Conservation (phyloP, 2,113 vertebrate genomes). For the Hippocampus comes region DNA sequence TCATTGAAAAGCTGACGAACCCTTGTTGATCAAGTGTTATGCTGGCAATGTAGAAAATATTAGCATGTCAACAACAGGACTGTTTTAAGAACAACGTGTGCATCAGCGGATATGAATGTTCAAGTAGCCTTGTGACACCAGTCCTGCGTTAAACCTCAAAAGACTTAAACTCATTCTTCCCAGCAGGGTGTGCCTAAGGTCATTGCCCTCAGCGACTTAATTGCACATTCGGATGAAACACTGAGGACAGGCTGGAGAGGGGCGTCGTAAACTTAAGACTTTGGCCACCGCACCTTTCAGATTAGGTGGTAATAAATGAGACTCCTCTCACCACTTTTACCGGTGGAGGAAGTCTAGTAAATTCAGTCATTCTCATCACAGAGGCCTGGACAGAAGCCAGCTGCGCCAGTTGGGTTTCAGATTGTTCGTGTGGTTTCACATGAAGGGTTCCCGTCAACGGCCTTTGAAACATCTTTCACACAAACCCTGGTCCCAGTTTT, state of each 20-base stretch:
- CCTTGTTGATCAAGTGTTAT: constrained; percentile 28
- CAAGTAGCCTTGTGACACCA: constrained; percentile 38
- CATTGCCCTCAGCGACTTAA: not conserved
- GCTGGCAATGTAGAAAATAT: constrained; percentile 41
- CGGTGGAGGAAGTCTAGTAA: not conserved
- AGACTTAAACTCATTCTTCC: not conserved
- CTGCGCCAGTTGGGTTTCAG: not conserved
- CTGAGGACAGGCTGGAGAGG: constrained; percentile 8
- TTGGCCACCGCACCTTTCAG: constrained; percentile 43
- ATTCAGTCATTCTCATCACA: not conserved
- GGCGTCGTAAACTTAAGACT: constrained; percentile 50
- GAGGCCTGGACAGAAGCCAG: not conserved
- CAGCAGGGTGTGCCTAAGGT: not conserved
- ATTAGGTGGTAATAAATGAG: constrained; percentile 32
- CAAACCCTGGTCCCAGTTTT: not conserved
- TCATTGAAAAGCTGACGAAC: constrained; percentile 5
- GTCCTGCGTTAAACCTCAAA: constrained; percentile 19
- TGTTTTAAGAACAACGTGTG: constrained; percentile 25
- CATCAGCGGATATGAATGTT: constrained; percentile 26
- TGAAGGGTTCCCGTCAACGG: not conserved
- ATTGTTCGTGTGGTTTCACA: not conserved
- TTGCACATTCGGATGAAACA: constrained; percentile 28
- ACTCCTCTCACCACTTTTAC: not conserved
- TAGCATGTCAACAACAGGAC: constrained; percentile 41
- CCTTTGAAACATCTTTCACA: not conserved